These are phyloP conservation scores for Mystacides longicornis DNA, from an alignment of 2,888 invertebrate genomes.

Conservation along the genomic window DNA sequence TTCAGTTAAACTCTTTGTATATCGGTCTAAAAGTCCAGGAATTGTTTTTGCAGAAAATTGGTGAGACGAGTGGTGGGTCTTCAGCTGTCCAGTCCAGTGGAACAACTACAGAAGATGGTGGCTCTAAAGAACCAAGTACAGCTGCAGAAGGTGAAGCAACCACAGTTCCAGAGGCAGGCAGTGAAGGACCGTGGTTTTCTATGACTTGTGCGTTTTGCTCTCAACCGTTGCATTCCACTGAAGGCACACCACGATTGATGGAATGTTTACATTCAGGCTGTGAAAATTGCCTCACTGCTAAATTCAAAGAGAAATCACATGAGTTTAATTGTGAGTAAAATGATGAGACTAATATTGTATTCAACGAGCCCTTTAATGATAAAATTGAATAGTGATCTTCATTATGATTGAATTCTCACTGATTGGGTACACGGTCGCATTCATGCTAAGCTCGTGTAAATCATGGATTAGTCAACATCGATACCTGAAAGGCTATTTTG, in stretches of 20 bases:
- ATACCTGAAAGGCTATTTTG: too few species aligned
- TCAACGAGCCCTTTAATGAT: too few species aligned
- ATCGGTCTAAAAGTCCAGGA: too few species aligned
- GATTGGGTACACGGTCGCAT: too few species aligned
- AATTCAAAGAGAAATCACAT: slow-evolving; percentile 46
- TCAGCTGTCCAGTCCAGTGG: slow-evolving; percentile 13
- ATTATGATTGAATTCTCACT: too few species aligned
- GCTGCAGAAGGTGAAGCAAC: slow-evolving; percentile 4
- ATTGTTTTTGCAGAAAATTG: slow-evolving; percentile 3
- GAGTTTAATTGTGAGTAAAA: slow-evolving; percentile 33
- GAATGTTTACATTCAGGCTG: slow-evolving; percentile 87
- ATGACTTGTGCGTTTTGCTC: slow-evolving; percentile 19
- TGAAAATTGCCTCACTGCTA: slow-evolving; percentile 63
- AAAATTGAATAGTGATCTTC: too few species aligned
- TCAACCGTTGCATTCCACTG: slow-evolving; percentile 31
- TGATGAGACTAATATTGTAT: too few species aligned
- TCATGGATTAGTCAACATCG: too few species aligned
- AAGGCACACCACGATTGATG: slow-evolving; percentile 64
- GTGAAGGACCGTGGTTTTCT: slow-evolving; percentile 6
- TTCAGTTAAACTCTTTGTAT: too few species aligned
- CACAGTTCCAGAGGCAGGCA: slow-evolving; percentile 5
- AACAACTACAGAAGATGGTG: slow-evolving; percentile 1
- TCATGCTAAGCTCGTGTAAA: too few species aligned
- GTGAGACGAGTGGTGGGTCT: not conserved
- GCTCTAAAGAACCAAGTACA: not conserved